These are phyloP conservation scores for Chionomys nivalis DNA, from an alignment of 2,113 vertebrate genomes.

Conservation along the genomic window DNA sequence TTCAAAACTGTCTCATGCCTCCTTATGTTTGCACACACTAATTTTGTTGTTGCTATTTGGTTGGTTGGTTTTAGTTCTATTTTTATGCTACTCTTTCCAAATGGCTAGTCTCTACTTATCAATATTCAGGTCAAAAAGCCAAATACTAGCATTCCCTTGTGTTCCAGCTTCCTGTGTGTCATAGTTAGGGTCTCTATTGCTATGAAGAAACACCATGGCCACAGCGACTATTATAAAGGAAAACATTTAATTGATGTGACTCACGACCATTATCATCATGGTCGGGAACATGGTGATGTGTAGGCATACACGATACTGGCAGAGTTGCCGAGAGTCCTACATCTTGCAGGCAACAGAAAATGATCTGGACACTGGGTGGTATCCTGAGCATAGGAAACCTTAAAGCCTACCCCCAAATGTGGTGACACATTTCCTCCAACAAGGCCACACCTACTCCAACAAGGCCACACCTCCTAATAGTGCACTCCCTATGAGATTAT, in stretches of 20 bases:
- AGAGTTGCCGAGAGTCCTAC: background rate
- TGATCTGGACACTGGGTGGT: background rate
- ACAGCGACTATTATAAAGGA: background rate
- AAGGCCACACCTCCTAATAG: background rate
- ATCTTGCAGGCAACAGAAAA: background rate
- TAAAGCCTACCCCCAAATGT: background rate
- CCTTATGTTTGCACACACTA: background rate
- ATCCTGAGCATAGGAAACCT: background rate
- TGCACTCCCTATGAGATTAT: background rate
- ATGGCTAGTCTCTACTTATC: background rate
- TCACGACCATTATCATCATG: background rate
- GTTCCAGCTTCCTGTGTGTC: background rate
- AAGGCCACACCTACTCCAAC: background rate
- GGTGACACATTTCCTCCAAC: background rate
- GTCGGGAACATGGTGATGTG: background rate
- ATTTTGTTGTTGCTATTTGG: background rate
- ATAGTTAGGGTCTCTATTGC: background rate
- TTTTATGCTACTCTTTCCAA: background rate
- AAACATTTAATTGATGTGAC: background rate
- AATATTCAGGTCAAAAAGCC: background rate
- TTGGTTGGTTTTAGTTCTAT: background rate
- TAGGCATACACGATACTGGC: background rate
- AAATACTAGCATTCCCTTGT: background rate
- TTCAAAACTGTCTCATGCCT: background rate
- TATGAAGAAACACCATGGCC: background rate